These are phyloP conservation scores for Gallinago nigripennis DNA, from an alignment of 2,797 vertebrate genomes.

Conservation along the genomic window DNA sequence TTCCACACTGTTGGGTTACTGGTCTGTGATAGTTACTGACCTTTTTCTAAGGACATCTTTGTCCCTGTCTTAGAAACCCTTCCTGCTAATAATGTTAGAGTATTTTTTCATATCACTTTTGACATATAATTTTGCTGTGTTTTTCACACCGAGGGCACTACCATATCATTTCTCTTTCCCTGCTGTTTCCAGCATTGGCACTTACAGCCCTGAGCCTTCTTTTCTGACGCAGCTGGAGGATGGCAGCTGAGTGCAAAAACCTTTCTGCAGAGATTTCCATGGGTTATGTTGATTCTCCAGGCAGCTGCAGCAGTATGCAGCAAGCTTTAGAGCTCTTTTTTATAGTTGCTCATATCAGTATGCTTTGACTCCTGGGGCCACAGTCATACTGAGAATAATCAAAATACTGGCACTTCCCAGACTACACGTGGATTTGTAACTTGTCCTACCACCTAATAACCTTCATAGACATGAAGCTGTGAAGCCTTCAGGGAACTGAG, in stretches of 20 bases:
- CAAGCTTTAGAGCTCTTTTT: slow-evolving; percentile 29
- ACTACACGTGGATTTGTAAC: not conserved
- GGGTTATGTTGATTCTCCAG: slow-evolving; percentile 52
- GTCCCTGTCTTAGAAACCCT: not conserved
- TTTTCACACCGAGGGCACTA: not conserved
- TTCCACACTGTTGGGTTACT: not conserved
- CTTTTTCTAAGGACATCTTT: not conserved
- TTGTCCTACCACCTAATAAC: slow-evolving; percentile 3
- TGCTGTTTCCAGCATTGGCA: not conserved
- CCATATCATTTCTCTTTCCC: not conserved
- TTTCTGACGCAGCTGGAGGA: not conserved
- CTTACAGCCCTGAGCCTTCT: slow-evolving; percentile 3
- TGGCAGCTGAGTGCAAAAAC: not conserved
- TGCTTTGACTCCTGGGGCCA: slow-evolving; percentile 27
- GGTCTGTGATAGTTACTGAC: not conserved
- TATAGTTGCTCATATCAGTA: slow-evolving; percentile 11
- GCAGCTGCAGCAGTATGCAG: not conserved
- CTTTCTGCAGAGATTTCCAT: slow-evolving; percentile 25
- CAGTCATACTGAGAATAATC: slow-evolving; percentile 22
- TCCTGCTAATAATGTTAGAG: not conserved
- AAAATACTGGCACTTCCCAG: not conserved
- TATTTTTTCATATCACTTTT: not conserved
- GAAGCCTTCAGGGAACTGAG: not conserved
- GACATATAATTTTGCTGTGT: not conserved
- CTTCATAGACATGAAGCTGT: not conserved